Base-by-base conservation (phyloP, 1,140 invertebrate species). In the Neodiprion fabricii region DNA sequence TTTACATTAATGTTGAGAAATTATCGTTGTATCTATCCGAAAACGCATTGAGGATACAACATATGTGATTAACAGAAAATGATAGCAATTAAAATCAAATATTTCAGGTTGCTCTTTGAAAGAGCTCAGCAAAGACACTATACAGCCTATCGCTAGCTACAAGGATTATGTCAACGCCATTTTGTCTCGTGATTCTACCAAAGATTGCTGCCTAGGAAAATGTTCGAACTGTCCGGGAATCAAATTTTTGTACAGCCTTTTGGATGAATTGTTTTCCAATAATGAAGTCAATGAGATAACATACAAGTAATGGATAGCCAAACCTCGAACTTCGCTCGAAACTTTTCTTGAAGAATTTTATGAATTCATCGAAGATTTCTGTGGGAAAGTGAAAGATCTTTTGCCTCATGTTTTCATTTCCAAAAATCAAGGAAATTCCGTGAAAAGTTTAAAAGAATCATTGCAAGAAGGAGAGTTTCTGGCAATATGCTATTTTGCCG, bases 401-500 rank as follows among this genome's bases (percentile, higher is more conserved):
- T 78, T 72, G 48, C 47, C 74, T 40, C 79, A 80, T 77, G 61
- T 68, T 50, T 80, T 79, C 71, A 75, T 79, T 50, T 53, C 80
- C 11, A 80, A 79, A 71, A 23, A 77, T 53, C 79, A 79, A 73
- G 53, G 69, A 67, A 53, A 74, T 49, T 77, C 71, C 66, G 66
- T 77, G 23, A 74, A 77, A 72, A 10, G 76, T 67, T 40, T 17
- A 1, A 80, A 77, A 74, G 72, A 76, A 65, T 75, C 76, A 74
- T 71, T 75, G 21, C 23, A 65, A 70, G 23, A 77, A 48, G 71
- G 67, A 53, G 77, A 78, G 49, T 74, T 77, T 76, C 11, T 80
- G 53, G 68, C 72, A 48, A 14, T 74, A 50, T 77, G 76, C 53
- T 81, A 85, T 75, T 85, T 84, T 78, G 79, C 81, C 28, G 77